These are phyloP conservation scores for Apodemia zela DNA, from an alignment of 2,888 invertebrate species.

Conservation along the genomic window DNA sequence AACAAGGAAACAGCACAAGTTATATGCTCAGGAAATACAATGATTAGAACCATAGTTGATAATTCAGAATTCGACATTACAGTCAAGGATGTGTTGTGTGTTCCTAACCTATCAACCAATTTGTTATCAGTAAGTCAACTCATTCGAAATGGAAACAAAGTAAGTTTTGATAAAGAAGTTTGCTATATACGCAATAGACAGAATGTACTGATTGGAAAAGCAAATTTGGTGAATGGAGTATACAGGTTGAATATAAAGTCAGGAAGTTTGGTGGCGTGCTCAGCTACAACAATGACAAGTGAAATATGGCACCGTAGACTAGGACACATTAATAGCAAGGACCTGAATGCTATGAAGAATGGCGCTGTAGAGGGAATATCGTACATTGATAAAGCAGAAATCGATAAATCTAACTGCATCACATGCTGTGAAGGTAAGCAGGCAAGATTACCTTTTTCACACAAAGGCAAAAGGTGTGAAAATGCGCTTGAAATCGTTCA, in stretches of 20 bases:
- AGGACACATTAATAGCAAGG: constrained; percentile 27
- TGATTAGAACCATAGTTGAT: constrained; percentile 18
- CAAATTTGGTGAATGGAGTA: constrained; percentile 26
- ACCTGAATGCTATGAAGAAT: constrained; percentile 27
- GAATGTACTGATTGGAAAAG: constrained; percentile 24
- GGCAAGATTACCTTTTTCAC: constrained; percentile 20
- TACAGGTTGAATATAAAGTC: constrained; percentile 23
- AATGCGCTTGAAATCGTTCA: constrained; percentile 3
- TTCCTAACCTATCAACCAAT: constrained; percentile 30
- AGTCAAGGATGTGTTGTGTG: constrained; percentile 27
- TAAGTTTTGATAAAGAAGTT: constrained; percentile 21
- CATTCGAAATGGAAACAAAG: constrained; percentile 30
- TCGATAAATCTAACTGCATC: constrained; percentile 19
- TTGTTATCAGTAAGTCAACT: constrained; percentile 30
- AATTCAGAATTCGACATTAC: constrained; percentile 20
- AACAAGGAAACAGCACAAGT: constrained; percentile 33
- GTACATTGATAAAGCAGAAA: constrained; percentile 19
- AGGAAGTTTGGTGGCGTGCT: not conserved
- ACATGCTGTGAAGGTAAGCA: constrained; percentile 28
- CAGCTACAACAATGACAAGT: constrained; percentile 14
- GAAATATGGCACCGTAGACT: constrained; percentile 26
- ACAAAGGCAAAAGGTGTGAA: not conserved
- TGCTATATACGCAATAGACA: constrained; percentile 27
- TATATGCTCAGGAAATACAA: constrained; percentile 25
- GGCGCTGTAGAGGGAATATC: constrained; percentile 25